A percentile compares a stretch with the other conserved stretches of the same genome.
Evolutionary conservation across 1,140 invertebrate genomes (phyloP).

Genomic region (Dendrolimus punctatus): DNA sequence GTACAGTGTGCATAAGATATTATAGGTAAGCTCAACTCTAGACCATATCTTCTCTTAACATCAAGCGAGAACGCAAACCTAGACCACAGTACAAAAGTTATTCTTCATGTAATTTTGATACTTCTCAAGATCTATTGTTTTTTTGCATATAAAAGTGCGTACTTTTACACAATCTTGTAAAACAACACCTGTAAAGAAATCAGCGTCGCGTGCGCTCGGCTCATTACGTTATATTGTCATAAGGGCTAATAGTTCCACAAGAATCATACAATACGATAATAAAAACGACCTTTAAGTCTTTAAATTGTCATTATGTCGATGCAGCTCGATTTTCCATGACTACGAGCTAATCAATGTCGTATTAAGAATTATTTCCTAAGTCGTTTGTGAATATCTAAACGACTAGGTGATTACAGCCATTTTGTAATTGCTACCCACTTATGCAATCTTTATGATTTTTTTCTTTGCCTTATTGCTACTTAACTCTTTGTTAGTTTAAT

Average conservation of each 20-base stretch:
- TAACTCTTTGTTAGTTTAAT: conserved; percentile 32
- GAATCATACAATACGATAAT: conserved; percentile 69
- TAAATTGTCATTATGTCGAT: conserved; percentile 67
- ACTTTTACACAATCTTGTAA: conserved; percentile 9
- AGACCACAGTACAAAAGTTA: no score
- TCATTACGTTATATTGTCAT: conserved; percentile 64
- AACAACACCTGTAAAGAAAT: conserved; percentile 37
- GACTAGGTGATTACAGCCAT: conserved; percentile 41
- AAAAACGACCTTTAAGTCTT: conserved; percentile 69
- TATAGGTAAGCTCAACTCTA: no score
- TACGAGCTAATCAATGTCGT: conserved; percentile 63
- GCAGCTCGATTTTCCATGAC: conserved; percentile 45
- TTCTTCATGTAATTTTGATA: no score
- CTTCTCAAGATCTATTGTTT: no score
- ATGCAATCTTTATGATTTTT: conserved; percentile 51
- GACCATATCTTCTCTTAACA: no score
- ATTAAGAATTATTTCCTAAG: conserved; percentile 63
- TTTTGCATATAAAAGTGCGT: conserved; percentile 9
- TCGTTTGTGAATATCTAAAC: conserved; percentile 65
- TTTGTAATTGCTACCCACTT: conserved; percentile 60
- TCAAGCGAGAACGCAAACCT: no score
- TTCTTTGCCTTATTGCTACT: conserved; percentile 28
- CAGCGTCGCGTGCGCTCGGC: conserved; percentile 47
- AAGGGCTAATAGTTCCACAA: conserved; percentile 67
- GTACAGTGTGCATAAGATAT: no score